phyloP scores from a whole-genome alignment of 2,113 vertebrate species.

The Bolborhynchus lineola region DNA sequence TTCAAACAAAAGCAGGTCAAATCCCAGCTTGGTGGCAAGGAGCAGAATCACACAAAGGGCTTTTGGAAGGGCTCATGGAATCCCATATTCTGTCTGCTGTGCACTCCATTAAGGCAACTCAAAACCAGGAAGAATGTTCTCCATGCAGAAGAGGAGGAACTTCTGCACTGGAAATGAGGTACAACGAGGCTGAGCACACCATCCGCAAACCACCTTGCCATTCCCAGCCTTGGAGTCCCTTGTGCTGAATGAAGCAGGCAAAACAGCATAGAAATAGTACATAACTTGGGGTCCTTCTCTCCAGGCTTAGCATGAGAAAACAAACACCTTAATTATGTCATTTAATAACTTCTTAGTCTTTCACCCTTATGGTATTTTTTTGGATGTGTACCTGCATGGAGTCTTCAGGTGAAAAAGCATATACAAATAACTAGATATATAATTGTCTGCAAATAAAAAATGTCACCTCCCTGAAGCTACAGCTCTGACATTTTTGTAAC shows the following conservation, averaged over 20 bases:
- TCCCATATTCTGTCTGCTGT: neutral
- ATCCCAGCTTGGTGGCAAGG: neutral
- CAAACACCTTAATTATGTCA: neutral
- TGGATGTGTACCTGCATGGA: neutral
- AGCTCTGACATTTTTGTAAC: neutral
- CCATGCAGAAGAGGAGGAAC: neutral
- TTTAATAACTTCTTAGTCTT: neutral
- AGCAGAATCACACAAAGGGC: neutral
- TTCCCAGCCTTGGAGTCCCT: accelerated
- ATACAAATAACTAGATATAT: neutral
- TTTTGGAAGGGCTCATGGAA: neutral
- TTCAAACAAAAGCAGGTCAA: neutral
- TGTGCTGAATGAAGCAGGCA: neutral
- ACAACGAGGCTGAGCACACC: neutral
- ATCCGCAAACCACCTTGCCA: neutral
- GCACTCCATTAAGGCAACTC: neutral
- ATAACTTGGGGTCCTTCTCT: neutral
- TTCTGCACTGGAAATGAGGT: neutral
- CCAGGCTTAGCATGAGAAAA: neutral
- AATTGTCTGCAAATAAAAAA: neutral
- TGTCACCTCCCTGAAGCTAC: neutral
- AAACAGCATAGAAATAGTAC: neutral
- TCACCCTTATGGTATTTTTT: neutral
- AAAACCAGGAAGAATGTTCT: neutral
- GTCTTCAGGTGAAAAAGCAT: neutral